These are phyloP conservation scores for Adelosebastes latens DNA, from an alignment of 2,797 vertebrate species.

Conservation along the genomic window DNA sequence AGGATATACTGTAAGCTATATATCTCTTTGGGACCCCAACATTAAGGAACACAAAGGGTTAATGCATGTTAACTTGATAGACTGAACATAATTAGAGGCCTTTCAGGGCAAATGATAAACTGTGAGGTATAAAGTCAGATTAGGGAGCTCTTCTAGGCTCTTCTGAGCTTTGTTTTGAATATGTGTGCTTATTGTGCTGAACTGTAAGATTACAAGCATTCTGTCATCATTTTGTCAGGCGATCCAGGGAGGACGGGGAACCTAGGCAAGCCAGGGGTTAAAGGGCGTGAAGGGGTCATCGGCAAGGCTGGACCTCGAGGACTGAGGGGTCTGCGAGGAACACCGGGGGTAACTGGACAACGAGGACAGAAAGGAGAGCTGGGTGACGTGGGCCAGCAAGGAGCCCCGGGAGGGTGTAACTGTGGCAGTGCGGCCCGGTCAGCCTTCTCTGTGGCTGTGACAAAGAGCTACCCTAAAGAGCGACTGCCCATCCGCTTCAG, in stretches of 20 bases:
- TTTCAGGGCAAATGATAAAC: not conserved
- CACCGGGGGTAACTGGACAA: conserved; percentile 81
- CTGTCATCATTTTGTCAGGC: conserved; percentile 82
- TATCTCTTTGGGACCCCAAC: no score
- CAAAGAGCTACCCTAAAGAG: conserved; percentile 95
- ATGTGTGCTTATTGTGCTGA: not conserved
- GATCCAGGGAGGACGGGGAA: conserved; percentile 89
- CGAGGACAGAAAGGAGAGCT: conserved; percentile 86
- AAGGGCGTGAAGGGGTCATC: conserved; percentile 89
- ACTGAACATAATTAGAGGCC: not conserved
- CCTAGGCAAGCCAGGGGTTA: conserved; percentile 88
- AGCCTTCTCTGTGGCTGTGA: conserved; percentile 94
- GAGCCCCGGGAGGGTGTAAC: conserved; percentile 89
- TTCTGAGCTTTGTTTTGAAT: not conserved
- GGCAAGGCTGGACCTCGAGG: conserved; percentile 92
- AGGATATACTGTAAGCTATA: no score
- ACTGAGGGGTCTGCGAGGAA: conserved; percentile 86
- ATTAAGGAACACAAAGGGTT: not conserved
- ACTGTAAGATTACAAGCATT: not conserved
- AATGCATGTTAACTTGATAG: not conserved
- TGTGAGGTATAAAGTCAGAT: not conserved
- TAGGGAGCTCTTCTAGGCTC: not conserved
- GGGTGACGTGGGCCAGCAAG: conserved; percentile 85
- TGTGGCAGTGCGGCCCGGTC: conserved; percentile 87
- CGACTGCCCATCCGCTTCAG: conserved; percentile 94